Evolutionary conservation across 1,140 invertebrate species (phyloP), one percentile per base, ranked within the genome.

Genomic region (Solenopsis invicta): DNA sequence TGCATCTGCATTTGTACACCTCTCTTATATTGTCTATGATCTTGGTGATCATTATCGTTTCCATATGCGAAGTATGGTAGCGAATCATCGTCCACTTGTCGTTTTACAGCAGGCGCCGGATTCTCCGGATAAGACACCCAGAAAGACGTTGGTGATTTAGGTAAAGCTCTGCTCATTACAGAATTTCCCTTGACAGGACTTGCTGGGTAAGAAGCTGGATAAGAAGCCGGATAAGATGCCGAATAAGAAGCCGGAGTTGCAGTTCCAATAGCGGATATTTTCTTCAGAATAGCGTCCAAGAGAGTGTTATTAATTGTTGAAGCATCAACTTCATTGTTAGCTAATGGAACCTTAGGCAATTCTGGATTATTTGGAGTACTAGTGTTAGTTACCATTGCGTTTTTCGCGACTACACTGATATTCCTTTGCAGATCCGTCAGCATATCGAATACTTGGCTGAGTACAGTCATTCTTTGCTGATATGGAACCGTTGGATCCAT

Each of bases 391-490:
- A 88, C 93, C 8, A 93, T 86, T 0, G 92, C 88, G 24, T 86
- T 90, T 13, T 94, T 89, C 9, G 94, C 90, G 0, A 92, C 89
- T 1, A 29, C 67, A 2, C 93, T 94, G 21, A 95, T 93, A 69
- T 95, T 95, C 18, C 91, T 94, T 45, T 95, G 93, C 16, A 95
- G 82, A 4, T 89, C 87, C 1, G 94, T 94, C 4, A 95, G 78
- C 91, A 94, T 95, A 66, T 95, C 95, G 56, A 95, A 95, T 3
- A 95, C 93, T 84, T 95, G 93, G 62, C 93, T 92, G 4, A 95
- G 92, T 13, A 93, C 82, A 9, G 77, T n/a, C 90, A 95, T 94
- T 88, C 93, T 93, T 71, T 95, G 94, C 59, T 95, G 90, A 54
- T 93, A 95, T 0, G 94, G 93, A 54, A 94, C 66, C 9, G 90